phyloP scores from a whole-genome alignment of 2,888 invertebrate genomes.

The Cryptus viduatorius region DNA sequence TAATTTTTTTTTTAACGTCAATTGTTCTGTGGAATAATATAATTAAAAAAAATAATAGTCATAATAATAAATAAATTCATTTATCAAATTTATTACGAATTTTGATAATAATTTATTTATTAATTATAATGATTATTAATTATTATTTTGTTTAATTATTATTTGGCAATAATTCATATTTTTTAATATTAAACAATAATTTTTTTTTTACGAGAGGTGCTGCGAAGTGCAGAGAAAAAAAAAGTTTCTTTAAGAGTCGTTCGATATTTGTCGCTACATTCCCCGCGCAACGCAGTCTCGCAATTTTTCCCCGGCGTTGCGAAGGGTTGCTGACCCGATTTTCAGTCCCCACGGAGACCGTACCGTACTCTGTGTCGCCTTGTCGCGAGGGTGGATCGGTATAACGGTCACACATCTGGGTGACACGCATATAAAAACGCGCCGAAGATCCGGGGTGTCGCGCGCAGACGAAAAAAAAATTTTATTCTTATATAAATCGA shows the following conservation, averaged over 20 bases:
- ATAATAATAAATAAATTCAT: not conserved
- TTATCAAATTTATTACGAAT: not conserved
- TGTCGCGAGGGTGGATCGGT: not conserved
- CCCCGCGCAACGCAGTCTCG: constrained; percentile 38
- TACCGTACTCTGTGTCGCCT: not conserved
- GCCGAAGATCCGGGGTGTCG: not conserved
- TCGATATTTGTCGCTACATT: constrained; percentile 73
- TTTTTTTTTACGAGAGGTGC: not conserved
- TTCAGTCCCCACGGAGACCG: constrained; percentile 62
- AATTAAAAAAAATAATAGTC: too few species aligned
- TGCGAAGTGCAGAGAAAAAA: too few species aligned
- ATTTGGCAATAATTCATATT: too few species aligned
- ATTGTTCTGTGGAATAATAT: not conserved
- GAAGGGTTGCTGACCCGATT: constrained; percentile 78
- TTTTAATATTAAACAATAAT: too few species aligned
- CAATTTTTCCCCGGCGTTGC: constrained; percentile 54
- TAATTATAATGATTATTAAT: too few species aligned
- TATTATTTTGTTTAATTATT: too few species aligned
- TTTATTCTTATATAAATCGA: not conserved
- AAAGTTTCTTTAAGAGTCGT: constrained; percentile 62
- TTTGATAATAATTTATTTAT: too few species aligned
- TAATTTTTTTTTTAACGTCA: not conserved
- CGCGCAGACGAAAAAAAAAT: not conserved
- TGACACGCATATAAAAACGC: constrained; percentile 11
- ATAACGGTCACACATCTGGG: constrained; percentile 18